Conservation (phyloP, 2,888 invertebrate genomes). For the Phasia obesa region DNA sequence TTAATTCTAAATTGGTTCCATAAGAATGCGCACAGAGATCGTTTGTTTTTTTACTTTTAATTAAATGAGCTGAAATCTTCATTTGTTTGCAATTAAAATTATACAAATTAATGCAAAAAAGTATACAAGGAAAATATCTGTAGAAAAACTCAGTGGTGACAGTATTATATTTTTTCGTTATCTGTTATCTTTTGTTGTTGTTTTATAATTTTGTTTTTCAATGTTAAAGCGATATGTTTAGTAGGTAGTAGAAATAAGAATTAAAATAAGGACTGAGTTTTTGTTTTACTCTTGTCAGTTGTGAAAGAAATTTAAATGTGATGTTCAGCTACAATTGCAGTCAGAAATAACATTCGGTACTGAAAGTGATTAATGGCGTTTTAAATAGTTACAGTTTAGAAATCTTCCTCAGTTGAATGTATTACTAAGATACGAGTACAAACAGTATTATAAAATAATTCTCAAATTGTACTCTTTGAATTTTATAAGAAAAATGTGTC, state of each 20-base stretch:
- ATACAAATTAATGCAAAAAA: conserved; percentile 50
- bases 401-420: background rate
- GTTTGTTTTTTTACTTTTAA: conserved; percentile 59
- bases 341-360: conserved; percentile 67
- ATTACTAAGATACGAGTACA: too few species aligned
- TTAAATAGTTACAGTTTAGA: conserved; percentile 78
- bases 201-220: background rate
- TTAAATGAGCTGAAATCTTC: conserved; percentile 67
- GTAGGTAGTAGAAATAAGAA: background rate
- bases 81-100: conserved; percentile 66
- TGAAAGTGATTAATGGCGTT: conserved; percentile 80
- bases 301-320: conserved; percentile 70
- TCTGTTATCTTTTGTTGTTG: background rate
- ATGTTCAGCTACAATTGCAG: conserved; percentile 75
- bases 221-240: conserved; percentile 6
- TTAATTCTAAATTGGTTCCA: conserved; percentile 50
- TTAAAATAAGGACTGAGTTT: conserved; percentile 17
- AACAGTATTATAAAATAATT: too few species aligned
- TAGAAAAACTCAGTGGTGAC: conserved; percentile 20
- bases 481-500: too few species aligned
- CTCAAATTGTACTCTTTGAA: too few species aligned
- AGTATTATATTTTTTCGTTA: conserved; percentile 9
- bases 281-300: conserved; percentile 16
- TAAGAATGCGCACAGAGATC: conserved; percentile 1
- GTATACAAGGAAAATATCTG: background rate